Base-by-base conservation (phyloP, 2,113 vertebrate genomes). In the Ctenodactylus gundi region DNA sequence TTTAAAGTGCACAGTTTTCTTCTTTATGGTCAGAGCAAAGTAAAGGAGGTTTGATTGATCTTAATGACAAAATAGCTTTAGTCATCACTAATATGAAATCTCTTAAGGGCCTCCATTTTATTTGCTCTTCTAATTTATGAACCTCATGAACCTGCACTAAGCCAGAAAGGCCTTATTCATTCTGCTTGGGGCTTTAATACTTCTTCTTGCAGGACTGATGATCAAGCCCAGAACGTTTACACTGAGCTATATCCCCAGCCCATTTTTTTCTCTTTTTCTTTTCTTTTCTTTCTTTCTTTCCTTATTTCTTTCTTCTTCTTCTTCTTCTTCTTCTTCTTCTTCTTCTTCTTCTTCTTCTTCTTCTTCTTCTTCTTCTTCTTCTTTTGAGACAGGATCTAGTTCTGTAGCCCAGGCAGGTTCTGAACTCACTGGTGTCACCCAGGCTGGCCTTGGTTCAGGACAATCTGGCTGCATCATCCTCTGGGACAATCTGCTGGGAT, bases 91-190 rank as follows among this genome's bases (percentile, higher is more conserved):
- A 72, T 23, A 41, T 3, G 87, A 82, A 73, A 13, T 93, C 87
- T 80, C 85, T 73, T 29, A 67, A 55, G 92, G 85, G 75, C 64
- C 60, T 25, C 53, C 67, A 62, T 65, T 97, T 88, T 49, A 88
- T 95, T 97, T 84, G 91, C 49, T 85, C 81, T 96, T 91, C 94
- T 88, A 96, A 92, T 95, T 96, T 93, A 88, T 41, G 76, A 81
- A 55, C 36, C 68, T 55, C 58, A 31, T 2, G 34, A 2, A 0
- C 77, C 70, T 83, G 49, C 34, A 17, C 6, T 9, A 57, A 68
- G 70, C 46, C 77, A 49, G 60, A 4, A 1, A 91, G 62, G n/a
- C 90, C 85, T 31, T 15, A 18, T 4, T 1, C 7, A 3, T 81
- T 21, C 13, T 31, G 2, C 14, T 27, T 34, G 7, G 49, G 41